Conservation (phyloP, 2,113 vertebrate genomes). For the Charadrius vociferus region DNA sequence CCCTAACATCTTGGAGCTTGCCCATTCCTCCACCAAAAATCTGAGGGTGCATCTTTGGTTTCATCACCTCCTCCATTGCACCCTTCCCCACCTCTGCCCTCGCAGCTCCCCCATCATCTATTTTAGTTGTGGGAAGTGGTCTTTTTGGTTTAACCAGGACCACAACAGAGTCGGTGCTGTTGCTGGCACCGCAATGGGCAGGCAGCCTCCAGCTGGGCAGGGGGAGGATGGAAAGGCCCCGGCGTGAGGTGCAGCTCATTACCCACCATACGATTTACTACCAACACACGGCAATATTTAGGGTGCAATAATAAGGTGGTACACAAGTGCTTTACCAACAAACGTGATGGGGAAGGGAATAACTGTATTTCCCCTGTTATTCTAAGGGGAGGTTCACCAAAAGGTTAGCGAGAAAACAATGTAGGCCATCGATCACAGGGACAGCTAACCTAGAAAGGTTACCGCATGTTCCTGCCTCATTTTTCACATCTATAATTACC, state of each 20-base stretch:
- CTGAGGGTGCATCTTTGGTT: accelerated
- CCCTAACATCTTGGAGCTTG: neutral
- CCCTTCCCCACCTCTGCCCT: neutral
- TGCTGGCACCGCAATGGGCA: accelerated
- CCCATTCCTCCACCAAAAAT: neutral
- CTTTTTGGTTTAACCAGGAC: neutral
- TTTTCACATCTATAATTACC: constrained; percentile 73
- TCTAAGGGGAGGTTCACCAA: constrained; percentile 69
- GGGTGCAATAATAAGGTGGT: neutral
- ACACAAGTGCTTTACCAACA: constrained; percentile 22
- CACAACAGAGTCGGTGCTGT: accelerated
- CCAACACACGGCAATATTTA: neutral
- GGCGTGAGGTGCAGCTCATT: neutral
- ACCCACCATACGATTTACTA: neutral
- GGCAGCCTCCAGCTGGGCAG: neutral
- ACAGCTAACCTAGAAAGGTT: constrained; percentile 68
- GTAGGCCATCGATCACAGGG: constrained; percentile 62
- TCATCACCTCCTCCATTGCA: accelerated
- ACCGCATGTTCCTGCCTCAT: constrained; percentile 23
- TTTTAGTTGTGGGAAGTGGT: neutral
- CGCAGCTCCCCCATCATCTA: neutral
- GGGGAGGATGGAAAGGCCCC: neutral
- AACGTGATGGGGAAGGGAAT: constrained; percentile 63
- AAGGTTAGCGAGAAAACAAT: constrained; percentile 74
- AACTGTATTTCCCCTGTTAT: constrained; percentile 67